A percentile compares a stretch with the other conserved stretches of the same genome.
Evolutionary conservation across 2,797 vertebrate species (phyloP).

Genomic region (Crenichthys baileyi): DNA sequence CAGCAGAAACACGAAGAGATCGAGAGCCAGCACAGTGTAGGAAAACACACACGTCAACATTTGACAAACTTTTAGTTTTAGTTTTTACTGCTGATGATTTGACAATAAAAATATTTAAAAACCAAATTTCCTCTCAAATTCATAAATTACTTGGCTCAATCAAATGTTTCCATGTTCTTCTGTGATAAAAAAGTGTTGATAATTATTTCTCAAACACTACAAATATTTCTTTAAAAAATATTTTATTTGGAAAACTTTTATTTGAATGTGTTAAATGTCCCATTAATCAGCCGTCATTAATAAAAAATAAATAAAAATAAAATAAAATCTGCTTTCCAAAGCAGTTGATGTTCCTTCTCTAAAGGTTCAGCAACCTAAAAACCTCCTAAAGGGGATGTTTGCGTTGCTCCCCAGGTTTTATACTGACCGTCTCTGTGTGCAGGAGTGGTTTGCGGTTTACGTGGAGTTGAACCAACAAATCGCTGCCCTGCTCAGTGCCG

Average conservation of each 20-base stretch:
- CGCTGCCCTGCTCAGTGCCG: conserved; percentile 89
- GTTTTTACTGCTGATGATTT: background rate
- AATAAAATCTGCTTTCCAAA: background rate
- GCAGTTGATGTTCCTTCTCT: background rate
- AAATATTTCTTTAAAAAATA: background rate
- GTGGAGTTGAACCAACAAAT: conserved; percentile 99
- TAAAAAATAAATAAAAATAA: no score
- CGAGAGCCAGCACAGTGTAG: conserved; percentile 98
- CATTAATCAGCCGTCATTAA: background rate
- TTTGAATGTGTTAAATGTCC: background rate
- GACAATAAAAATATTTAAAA: background rate
- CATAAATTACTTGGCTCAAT: background rate
- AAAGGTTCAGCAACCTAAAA: background rate
- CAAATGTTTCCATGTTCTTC: background rate
- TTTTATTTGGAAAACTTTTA: background rate
- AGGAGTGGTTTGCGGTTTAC: conserved; percentile 99
- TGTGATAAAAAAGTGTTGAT: no score
- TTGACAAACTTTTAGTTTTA: background rate
- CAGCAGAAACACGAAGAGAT: conserved; percentile 99
- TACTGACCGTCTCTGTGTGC: background rate
- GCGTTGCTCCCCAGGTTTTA: background rate
- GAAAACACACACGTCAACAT: conserved; percentile 18
- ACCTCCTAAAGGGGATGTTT: background rate
- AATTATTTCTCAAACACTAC: background rate
- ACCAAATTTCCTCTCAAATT: background rate